These are phyloP conservation scores for Odontocerum albicorne DNA, from an alignment of 2,888 invertebrate species.

Conservation along the genomic window DNA sequence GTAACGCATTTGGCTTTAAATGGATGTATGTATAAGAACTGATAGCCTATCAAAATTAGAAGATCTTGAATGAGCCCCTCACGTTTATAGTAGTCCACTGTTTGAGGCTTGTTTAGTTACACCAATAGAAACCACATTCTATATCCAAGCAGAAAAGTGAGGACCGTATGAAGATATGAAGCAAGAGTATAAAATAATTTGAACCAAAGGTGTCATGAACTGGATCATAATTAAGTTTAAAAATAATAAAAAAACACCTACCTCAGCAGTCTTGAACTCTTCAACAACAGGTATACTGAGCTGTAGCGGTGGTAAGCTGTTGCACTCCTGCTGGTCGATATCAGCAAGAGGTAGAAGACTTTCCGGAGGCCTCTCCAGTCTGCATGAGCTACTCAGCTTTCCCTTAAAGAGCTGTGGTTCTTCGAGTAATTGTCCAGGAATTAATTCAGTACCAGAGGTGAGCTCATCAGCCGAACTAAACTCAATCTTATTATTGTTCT, in stretches of 20 bases:
- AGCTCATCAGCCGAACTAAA: conserved; percentile 53
- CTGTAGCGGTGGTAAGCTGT: conserved; percentile 30
- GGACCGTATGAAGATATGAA: too few species aligned
- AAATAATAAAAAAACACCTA: conserved; percentile 6
- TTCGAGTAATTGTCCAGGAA: not conserved
- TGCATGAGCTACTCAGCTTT: conserved; percentile 19
- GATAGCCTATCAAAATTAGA: too few species aligned
- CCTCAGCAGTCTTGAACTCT: conserved; percentile 23
- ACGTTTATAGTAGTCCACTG: too few species aligned
- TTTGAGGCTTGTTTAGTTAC: too few species aligned
- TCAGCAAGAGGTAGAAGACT: conserved; percentile 15
- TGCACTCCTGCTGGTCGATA: conserved; percentile 28
- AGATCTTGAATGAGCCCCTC: too few species aligned
- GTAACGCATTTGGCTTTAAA: too few species aligned
- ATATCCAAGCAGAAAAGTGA: too few species aligned
- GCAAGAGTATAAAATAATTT: too few species aligned
- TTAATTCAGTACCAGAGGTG: conserved; percentile 38
- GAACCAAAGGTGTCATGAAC: too few species aligned
- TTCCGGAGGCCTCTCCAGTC: conserved; percentile 21
- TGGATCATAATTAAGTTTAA: conserved; percentile 42
- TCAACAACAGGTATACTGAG: conserved; percentile 20
- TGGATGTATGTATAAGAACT: too few species aligned
- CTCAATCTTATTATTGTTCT: conserved; percentile 39
- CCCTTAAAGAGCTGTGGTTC: conserved; percentile 16
- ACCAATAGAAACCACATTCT: too few species aligned